Percentiles rank a stretch among this genome's conserved stretches.
These are phyloP conservation scores for Drosophila fuyamai DNA, from an alignment of 1,140 invertebrate genomes.

Conservation along the genomic window DNA sequence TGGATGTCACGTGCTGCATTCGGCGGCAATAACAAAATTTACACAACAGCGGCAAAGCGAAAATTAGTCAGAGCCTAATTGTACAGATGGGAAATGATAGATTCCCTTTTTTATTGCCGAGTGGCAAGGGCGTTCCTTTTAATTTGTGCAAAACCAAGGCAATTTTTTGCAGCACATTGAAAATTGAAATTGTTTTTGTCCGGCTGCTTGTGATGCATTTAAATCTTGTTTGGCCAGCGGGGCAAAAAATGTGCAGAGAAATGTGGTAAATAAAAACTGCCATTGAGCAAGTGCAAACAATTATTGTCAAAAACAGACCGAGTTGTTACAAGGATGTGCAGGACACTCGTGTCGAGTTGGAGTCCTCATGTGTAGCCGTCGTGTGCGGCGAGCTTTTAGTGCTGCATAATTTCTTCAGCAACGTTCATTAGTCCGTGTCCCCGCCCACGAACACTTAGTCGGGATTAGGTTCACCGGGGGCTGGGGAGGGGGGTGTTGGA, in stretches of 20 bases:
- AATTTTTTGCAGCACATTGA: conserved; percentile 33
- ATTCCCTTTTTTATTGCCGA: conserved; percentile 18
- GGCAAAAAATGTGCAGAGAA: conserved; percentile 34
- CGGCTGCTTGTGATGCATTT: conserved; percentile 54
- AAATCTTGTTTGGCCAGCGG: conserved; percentile 55
- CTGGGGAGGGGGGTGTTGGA: neutral
- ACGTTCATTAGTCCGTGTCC: conserved; percentile 59
- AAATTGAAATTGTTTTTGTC: conserved; percentile 59
- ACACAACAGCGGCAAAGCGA: conserved; percentile 18
- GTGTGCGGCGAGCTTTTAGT: conserved; percentile 53
- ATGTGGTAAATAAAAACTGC: conserved; percentile 57
- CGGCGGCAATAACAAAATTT: conserved; percentile 27
- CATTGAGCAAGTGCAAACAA: conserved; percentile 62
- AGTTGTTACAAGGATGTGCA: conserved; percentile 30
- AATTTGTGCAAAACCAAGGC: conserved; percentile 30
- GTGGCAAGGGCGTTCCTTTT: conserved; percentile 18
- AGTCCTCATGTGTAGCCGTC: conserved; percentile 30
- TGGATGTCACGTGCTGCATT: conserved; percentile 38
- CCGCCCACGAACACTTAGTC: conserved; percentile 41
- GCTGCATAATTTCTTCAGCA: conserved; percentile 66
- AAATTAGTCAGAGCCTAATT: conserved; percentile 41
- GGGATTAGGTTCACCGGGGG: conserved; percentile 42
- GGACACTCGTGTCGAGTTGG: conserved; percentile 43
- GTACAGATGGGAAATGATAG: conserved; percentile 32
- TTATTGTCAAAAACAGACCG: conserved; percentile 72